A percentile compares a stretch with the other conserved stretches of the same genome.
Conservation (phyloP, 1,140 invertebrate species). For the Heliothis subflexa region DNA sequence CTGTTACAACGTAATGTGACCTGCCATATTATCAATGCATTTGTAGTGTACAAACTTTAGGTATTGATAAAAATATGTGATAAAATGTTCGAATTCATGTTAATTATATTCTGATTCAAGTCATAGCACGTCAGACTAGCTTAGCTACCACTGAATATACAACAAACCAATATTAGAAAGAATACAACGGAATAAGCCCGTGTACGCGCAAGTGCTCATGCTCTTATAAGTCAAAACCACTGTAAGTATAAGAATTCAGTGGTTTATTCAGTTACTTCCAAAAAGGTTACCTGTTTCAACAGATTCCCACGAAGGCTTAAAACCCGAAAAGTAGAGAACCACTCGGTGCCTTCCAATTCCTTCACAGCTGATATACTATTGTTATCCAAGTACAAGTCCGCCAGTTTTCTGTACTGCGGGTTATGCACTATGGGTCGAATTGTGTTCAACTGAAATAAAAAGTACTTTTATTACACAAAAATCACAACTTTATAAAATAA, state of each 20-base stretch:
- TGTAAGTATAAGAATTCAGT: neutral
- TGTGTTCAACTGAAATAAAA: constrained; percentile 86
- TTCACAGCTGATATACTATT: constrained; percentile 91
- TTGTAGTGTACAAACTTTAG: no score
- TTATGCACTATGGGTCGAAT: constrained; percentile 89
- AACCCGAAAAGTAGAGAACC: constrained; percentile 91
- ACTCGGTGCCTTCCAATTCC: constrained; percentile 91
- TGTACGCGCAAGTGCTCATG: no score
- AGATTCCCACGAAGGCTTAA: constrained; percentile 91
- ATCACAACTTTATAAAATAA: neutral
- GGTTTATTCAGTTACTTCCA: neutral
- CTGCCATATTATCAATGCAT: neutral
- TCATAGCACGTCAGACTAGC: no score
- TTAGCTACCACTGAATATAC: no score
- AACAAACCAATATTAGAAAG: no score
- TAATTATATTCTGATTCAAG: no score
- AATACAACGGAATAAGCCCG: no score
- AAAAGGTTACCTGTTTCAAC: constrained; percentile 88
- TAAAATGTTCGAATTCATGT: no score
- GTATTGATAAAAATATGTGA: no score
- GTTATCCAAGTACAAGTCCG: constrained; percentile 92
- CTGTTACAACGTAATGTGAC: neutral
- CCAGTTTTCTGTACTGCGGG: constrained; percentile 88
- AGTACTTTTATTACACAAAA: neutral
- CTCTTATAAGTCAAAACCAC: no score